Base-by-base conservation (phyloP, 2,888 invertebrate species). In the Eupithecia subumbrata region DNA sequence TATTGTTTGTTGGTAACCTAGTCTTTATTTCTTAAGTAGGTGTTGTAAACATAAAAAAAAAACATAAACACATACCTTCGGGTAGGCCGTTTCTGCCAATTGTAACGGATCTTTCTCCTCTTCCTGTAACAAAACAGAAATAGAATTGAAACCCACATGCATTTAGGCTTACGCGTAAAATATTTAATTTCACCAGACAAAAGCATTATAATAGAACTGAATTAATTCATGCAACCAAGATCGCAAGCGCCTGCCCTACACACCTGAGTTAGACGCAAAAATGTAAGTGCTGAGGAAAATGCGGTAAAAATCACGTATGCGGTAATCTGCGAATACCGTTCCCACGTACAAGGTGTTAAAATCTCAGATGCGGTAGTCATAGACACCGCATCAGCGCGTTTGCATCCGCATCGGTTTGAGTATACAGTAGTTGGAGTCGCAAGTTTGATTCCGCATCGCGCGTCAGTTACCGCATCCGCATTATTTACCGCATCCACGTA, bases 31-130 rank as follows among this genome's bases (percentile, higher is more conserved):
- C 22, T 5, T 9, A 34, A 34, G 30, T 30, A 64, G 18, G 12
- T 1, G 14, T 22, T 12, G 56, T 56, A n/a, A n/a, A n/a, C n/a
- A n/a, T n/a, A n/a, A n/a, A n/a, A n/a, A n/a, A n/a, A n/a, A n/a
- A n/a, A n/a, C n/a, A n/a, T 60, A 12, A 25, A 60, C 22, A 60
- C 60, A 12, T 72, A 90, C 91, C 84, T 89, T 87, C 71, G 90
- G 86, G 79, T 85, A 89, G 79, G 88, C 89, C 12, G 80, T 83
- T 68, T 88, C 88, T 79, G 84, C 85, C 69, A 86, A 83, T 73
- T 87, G 87, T 74, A 89, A 79, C 0, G 90, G 88, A 76, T 88
- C 88, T 82, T 88, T 86, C 77, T 86, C 72, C 67, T 85, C 89
- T 88, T 86, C 71, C 77, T 77, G 63, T 82, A 87, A 76, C 64